Conservation (phyloP, 2,888 invertebrate genomes). For the Hydrotaea cyrtoneurina region DNA sequence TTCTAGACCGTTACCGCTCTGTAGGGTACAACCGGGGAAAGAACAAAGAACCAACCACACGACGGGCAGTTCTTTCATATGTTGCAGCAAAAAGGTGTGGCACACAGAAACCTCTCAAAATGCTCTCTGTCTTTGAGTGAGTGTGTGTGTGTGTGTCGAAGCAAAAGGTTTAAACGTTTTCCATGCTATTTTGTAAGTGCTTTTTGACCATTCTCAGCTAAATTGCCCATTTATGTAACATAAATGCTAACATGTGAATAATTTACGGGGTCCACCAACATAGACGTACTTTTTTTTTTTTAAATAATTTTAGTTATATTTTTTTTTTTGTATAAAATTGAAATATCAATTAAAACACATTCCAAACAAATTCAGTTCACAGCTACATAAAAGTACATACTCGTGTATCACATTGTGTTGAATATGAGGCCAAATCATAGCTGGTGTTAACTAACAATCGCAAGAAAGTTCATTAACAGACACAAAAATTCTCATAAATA, state of each 20-base stretch:
- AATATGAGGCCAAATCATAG: background rate
- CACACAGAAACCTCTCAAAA: background rate
- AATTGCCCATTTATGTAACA: conserved; percentile 27
- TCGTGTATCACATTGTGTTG: background rate
- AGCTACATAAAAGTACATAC: background rate
- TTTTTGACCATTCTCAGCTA: conserved; percentile 27
- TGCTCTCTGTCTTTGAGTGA: background rate
- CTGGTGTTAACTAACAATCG: background rate
- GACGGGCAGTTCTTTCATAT: background rate
- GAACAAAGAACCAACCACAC: background rate
- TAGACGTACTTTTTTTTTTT: too few species aligned
- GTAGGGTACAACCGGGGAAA: background rate
- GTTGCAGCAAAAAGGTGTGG: conserved; percentile 15
- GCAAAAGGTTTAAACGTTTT: conserved; percentile 10
- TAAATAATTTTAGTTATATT: too few species aligned
- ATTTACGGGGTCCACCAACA: background rate
- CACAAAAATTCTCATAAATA: conserved; percentile 7
- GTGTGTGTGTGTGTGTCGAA: background rate
- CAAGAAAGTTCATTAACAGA: conserved; percentile 31
- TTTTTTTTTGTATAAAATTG: background rate
- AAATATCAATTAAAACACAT: background rate
- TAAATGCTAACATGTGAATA: conserved; percentile 32
- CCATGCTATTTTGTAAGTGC: background rate
- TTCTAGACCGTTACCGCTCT: too few species aligned
- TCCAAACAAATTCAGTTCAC: background rate